Base-by-base conservation (phyloP, 1,140 invertebrate genomes). In the Ips typographus region DNA sequence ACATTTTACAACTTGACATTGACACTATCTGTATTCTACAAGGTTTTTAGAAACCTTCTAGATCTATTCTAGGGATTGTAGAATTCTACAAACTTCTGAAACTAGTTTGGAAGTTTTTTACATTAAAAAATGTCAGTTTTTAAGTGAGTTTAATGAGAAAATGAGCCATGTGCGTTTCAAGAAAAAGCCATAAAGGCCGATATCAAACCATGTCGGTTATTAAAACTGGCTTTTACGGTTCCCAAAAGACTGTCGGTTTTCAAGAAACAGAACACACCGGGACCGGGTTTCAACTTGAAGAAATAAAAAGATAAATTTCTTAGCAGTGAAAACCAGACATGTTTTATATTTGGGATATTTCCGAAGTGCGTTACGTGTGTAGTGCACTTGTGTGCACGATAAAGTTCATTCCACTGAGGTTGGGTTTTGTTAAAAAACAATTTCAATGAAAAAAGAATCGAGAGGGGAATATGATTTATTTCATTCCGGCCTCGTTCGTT, bases 401-500 rank as follows among this genome's bases (percentile, higher is more conserved):
- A 60, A 40, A 60, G 41, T 43, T 42, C 58, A 41, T 40, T 40
- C 7, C 58, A n/a, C 40, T 22, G 39, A n/a, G 41, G n/a, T 8
- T 8, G 39, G 38, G 38, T 42, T 59, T 7, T 41, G 8, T 2
- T 41, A 8, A 49, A 49, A 49, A 49, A 49, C 44, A 49, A 49
- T 49, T 22, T 22, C 22, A 22, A 43, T 3, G 8, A 22, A 52
- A 63, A 52, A 4, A 1, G 51, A 63, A 51, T 51, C 40, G 40
- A 63, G 55, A 64, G 51, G 40, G 55, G 47, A 66, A 66, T 36
- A 40, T 66, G 7, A 44, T 66, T 66, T 58, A 40, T 49, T 63
- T 36, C 61, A 52, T 63, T 63, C 61, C 61, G 49, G 61, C 61
- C 51, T 22, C 42, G 49, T 22, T 65, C 64, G 64, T 66, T 66